A percentile compares a stretch with the other conserved stretches of the same genome.
phyloP scores from a whole-genome alignment of 2,797 vertebrate genomes.

The Diceros bicornis region DNA sequence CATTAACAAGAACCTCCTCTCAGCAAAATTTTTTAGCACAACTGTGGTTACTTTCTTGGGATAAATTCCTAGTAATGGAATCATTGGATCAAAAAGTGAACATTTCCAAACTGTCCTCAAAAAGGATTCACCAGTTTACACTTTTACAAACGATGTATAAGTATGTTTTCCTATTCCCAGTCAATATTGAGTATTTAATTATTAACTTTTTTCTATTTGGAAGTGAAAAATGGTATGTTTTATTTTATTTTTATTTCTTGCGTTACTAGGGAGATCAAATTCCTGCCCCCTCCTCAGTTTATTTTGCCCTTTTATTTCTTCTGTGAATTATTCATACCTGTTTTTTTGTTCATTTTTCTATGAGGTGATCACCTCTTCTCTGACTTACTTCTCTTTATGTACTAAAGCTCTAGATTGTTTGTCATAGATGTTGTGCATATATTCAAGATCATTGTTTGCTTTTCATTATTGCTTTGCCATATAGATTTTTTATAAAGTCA shows the following conservation, averaged over 20 bases:
- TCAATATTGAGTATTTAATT: background rate
- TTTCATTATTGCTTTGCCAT: constrained; percentile 13
- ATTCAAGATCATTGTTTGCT: background rate
- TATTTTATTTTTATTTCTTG: constrained; percentile 29
- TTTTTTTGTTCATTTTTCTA: background rate
- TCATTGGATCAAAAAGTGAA: background rate
- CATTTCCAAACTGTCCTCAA: background rate
- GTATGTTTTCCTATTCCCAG: background rate
- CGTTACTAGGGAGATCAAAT: background rate
- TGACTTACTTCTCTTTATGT: background rate
- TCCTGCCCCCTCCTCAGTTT: background rate
- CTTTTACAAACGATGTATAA: background rate
- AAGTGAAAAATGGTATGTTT: background rate
- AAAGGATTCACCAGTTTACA: background rate
- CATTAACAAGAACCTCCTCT: background rate
- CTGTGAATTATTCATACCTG: background rate
- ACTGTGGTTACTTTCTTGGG: background rate
- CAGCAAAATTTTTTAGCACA: background rate
- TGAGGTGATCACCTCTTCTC: background rate
- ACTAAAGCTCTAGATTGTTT: background rate
- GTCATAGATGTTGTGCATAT: background rate
- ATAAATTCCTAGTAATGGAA: constrained; percentile 19
- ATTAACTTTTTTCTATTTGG: background rate
- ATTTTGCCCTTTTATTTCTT: background rate
- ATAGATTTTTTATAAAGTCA: background rate